A percentile compares a stretch with the other conserved stretches of the same genome.
phyloP scores from a whole-genome alignment of 2,113 vertebrate genomes.

The Natator depressus region DNA sequence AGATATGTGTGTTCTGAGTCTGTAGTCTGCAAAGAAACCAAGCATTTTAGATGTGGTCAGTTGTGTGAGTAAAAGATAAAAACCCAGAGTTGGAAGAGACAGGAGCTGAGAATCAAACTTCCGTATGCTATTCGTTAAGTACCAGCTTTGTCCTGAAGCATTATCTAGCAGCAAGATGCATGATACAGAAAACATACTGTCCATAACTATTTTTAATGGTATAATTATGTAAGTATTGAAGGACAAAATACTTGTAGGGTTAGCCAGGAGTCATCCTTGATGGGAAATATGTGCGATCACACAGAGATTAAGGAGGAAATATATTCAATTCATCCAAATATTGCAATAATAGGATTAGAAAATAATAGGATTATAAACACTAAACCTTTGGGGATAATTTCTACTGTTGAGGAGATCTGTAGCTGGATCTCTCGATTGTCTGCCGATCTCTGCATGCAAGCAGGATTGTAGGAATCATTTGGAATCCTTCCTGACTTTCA shows the following conservation, averaged over 20 bases:
- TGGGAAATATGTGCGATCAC: conserved; percentile 76
- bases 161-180: conserved; percentile 29
- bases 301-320: conserved; percentile 89
- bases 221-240: conserved; percentile 65
- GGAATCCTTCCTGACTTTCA: not conserved
- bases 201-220: conserved; percentile 13
- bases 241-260: conserved; percentile 83
- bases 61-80: conserved; percentile 46
- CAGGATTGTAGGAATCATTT: not conserved
- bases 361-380: conserved; percentile 81
- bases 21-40: conserved; percentile 10
- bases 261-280: conserved; percentile 86
- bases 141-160: conserved; percentile 24
- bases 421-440: conserved; percentile 48
- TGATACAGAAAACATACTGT: conserved; percentile 42
- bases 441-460: conserved; percentile 26
- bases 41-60: conserved; percentile 41
- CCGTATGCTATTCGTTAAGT: not conserved
- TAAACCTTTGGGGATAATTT: conserved; percentile 75
- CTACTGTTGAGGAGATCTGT: conserved; percentile 41
- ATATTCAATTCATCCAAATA: conserved; percentile 89
- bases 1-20: conserved; percentile 51
- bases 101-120: not conserved
- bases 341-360: conserved; percentile 93
- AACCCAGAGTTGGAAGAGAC: conserved; percentile 22